phyloP scores from a whole-genome alignment of 2,113 vertebrate genomes.

The Gila orcuttii region DNA sequence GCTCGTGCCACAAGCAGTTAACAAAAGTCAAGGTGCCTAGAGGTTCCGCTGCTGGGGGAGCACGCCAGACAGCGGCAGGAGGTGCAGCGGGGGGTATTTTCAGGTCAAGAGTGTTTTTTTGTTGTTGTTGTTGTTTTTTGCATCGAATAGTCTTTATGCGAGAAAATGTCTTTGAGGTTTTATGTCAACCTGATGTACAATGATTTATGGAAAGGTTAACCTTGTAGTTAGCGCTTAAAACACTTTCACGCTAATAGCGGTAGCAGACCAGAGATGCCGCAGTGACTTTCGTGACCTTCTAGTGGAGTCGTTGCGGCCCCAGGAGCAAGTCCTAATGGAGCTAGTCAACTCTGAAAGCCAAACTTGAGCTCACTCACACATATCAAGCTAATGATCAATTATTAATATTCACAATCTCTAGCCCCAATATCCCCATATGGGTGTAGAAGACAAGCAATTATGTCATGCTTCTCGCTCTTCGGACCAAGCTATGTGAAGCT shows the following conservation, averaged over 20 bases:
- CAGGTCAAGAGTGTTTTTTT: neutral
- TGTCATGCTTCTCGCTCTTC: constrained; percentile 63
- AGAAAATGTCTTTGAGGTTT: neutral
- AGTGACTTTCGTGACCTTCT: constrained; percentile 70
- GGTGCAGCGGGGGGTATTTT: constrained; percentile 46
- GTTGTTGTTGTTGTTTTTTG: neutral
- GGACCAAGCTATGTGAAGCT: constrained; percentile 53
- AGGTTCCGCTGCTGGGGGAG: constrained; percentile 70
- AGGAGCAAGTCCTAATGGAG: constrained; percentile 63
- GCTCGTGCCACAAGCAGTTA: constrained; percentile 81
- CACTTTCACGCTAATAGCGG: constrained; percentile 9
- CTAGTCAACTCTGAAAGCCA: constrained; percentile 66
- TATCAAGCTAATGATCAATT: constrained; percentile 80
- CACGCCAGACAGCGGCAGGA: constrained; percentile 30
- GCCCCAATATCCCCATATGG: constrained; percentile 74
- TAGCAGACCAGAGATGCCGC: constrained; percentile 41
- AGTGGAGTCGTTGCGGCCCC: constrained; percentile 47
- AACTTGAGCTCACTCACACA: constrained; percentile 66
- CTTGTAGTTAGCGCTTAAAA: constrained; percentile 23
- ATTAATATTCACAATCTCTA: constrained; percentile 79
- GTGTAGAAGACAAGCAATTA: constrained; percentile 78
- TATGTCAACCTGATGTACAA: neutral
- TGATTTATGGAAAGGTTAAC: constrained; percentile 41
- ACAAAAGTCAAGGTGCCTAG: constrained; percentile 80
- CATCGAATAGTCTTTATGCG: neutral